Percentiles rank a stretch among this genome's conserved stretches.
Evolutionary conservation across 2,797 vertebrate genomes (phyloP).

Genomic region (Triplophysa bombifrons): DNA sequence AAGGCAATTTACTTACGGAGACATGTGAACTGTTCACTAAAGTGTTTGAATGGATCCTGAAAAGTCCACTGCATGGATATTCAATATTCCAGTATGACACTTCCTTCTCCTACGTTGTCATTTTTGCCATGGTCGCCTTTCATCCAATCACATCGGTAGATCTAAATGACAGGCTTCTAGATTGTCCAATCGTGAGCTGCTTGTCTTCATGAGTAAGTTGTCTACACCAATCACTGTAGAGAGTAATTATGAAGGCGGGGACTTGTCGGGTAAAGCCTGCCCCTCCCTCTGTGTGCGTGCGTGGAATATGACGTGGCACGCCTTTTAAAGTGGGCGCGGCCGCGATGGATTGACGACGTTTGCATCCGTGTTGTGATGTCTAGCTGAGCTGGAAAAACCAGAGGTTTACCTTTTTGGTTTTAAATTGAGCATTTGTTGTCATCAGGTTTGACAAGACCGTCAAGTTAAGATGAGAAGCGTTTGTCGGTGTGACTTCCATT

Average conservation of each 20-base stretch:
- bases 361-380: neutral
- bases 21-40: slow-evolving; percentile 24
- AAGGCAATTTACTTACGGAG: slow-evolving; percentile 45
- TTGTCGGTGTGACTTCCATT: no score
- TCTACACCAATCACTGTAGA: neutral
- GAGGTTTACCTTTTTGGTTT: neutral
- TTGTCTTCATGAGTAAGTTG: no score
- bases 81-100: slow-evolving; percentile 22
- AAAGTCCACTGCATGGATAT: neutral
- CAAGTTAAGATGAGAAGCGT: no score
- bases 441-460: neutral
- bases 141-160: neutral
- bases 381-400: neutral
- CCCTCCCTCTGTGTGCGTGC: slow-evolving; percentile 15
- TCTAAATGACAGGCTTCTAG: neutral
- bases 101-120: slow-evolving; percentile 13
- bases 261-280: neutral
- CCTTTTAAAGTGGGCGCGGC: slow-evolving; percentile 29
- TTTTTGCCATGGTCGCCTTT: neutral
- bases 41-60: slow-evolving; percentile 4
- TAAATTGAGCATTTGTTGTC: neutral
- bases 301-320: slow-evolving; percentile 52
- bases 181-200: neutral
- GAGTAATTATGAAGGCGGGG: neutral
- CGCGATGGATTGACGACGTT: slow-evolving; percentile 36